Evolutionary conservation across 2,113 vertebrate genomes (phyloP), one percentile per base, ranked within the genome.

Genomic region (Apistogramma diplotaenia): DNA sequence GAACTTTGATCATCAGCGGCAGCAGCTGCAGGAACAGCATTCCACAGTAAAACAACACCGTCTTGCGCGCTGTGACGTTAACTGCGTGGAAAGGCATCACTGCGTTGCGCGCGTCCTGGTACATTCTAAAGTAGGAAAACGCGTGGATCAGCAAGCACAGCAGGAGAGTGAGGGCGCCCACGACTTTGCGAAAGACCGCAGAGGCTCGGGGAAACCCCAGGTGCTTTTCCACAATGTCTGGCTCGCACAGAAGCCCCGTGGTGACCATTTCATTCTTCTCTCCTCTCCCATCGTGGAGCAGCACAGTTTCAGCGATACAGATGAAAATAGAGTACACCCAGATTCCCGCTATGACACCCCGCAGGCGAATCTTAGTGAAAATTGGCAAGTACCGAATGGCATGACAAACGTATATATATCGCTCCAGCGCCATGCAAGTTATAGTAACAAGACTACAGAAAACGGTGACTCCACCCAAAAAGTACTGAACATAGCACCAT

Each of bases 341-440:
- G 3, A 79, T 88, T 8, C 85, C 12, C 13, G 61, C 8, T 3
- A 94, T 6, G 6, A n/a, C 72, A 2, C 83, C 35, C 13, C 84
- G 60, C 49, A 92, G 37, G 8, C 94, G 78, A 49, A 21, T 25
- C 5, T 35, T 40, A 15, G 90, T 93, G 54, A 94, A 53, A 33
- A 93, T 88, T 6, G 60, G 67, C 55, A 89, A 10, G 33, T 94
- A 94, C 46, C 60, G 84, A 74, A 93, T 92, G 62, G 92, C 88
- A 11, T 88, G 90, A 55, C 93, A 95, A 55, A 95, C 89, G 53
- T 89, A 94, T 53, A 94, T 3, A 70, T 94, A 94, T 15, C 91
- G 89, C 86, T 94, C 93, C 54, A 94, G 35, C 1, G 93, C 91
- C 93, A 95, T 94, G 77, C 83, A 89, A 9, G 90, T 93, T 82